These are phyloP conservation scores for Congeria kusceri DNA, from an alignment of 2,888 invertebrate genomes.

Conservation along the genomic window DNA sequence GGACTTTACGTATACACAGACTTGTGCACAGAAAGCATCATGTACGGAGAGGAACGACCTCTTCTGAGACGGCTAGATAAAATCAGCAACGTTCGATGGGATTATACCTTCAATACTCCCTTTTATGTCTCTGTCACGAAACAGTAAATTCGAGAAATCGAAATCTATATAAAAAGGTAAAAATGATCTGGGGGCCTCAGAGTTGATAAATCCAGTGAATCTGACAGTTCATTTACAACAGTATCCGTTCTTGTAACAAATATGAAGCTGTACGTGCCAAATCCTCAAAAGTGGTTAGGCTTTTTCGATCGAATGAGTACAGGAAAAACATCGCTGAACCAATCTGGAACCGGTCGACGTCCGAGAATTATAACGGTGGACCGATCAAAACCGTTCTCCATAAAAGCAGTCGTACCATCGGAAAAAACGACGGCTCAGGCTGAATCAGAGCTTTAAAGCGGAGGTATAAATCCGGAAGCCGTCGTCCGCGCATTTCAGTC, in stretches of 20 bases:
- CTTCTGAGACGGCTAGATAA: slow-evolving; percentile 43
- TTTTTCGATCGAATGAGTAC: no score
- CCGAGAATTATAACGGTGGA: no score
- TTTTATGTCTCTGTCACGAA: slow-evolving; percentile 44
- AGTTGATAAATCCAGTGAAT: slow-evolving; percentile 11
- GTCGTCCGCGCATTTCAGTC: no score
- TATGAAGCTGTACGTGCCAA: slow-evolving; percentile 46
- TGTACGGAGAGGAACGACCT: slow-evolving; percentile 32
- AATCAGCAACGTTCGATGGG: slow-evolving; percentile 21
- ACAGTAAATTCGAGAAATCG: slow-evolving; percentile 30
- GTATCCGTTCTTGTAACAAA: no score
- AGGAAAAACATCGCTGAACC: no score
- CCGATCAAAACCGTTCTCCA: no score
- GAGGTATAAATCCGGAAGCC: no score
- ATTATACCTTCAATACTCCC: slow-evolving; percentile 29
- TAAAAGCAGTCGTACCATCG: no score
- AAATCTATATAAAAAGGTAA: slow-evolving; percentile 26
- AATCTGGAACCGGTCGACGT: no score
- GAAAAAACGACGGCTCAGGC: no score
- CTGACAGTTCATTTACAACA: slow-evolving; percentile 25
- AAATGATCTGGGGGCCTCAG: neutral
- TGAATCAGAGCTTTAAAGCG: no score
- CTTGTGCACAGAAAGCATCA: slow-evolving; percentile 45
- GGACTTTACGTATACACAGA: slow-evolving; percentile 33
- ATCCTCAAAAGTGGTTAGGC: slow-evolving; percentile 48